A percentile compares a stretch with the other conserved stretches of the same genome.
These are phyloP conservation scores for Sinocyclocheilus grahami DNA, from an alignment of 2,113 vertebrate genomes.

Conservation along the genomic window DNA sequence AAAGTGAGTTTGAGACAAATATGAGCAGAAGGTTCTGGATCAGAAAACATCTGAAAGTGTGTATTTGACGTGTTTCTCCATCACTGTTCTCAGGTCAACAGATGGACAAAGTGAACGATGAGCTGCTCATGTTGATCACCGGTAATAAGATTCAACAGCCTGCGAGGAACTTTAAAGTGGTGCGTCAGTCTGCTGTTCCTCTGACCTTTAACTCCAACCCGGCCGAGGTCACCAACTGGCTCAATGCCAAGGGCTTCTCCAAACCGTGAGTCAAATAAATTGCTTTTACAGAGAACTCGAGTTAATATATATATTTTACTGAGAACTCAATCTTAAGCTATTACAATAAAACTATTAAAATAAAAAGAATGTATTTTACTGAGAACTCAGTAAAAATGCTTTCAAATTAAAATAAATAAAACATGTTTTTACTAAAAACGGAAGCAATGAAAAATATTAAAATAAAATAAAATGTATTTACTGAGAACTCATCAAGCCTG, in stretches of 20 bases:
- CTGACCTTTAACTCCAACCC: slow-evolving; percentile 81
- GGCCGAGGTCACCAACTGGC: slow-evolving; percentile 84
- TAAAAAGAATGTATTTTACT: no score
- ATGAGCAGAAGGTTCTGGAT: no score
- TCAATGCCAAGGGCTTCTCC: slow-evolving; percentile 85
- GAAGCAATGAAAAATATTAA: no score
- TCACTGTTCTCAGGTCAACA: slow-evolving; percentile 70
- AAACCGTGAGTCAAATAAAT: slow-evolving; percentile 77
- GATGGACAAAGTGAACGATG: slow-evolving; percentile 88
- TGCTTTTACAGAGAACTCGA: neutral
- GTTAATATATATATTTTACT: no score
- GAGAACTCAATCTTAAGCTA: no score
- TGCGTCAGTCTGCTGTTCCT: slow-evolving; percentile 74
- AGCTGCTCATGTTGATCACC: slow-evolving; percentile 83
- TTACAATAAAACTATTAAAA: no score
- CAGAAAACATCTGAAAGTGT: no score
- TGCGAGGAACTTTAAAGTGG: slow-evolving; percentile 79
- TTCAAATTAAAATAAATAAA: no score
- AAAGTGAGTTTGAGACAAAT: slow-evolving; percentile 55
- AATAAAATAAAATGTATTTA: no score
- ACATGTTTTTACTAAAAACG: no score
- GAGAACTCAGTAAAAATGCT: no score
- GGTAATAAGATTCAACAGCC: slow-evolving; percentile 76
- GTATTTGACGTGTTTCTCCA: neutral
- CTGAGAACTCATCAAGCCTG: neutral